phyloP scores from a whole-genome alignment of 2,797 vertebrate genomes.

The Sebastiscus tertius region DNA sequence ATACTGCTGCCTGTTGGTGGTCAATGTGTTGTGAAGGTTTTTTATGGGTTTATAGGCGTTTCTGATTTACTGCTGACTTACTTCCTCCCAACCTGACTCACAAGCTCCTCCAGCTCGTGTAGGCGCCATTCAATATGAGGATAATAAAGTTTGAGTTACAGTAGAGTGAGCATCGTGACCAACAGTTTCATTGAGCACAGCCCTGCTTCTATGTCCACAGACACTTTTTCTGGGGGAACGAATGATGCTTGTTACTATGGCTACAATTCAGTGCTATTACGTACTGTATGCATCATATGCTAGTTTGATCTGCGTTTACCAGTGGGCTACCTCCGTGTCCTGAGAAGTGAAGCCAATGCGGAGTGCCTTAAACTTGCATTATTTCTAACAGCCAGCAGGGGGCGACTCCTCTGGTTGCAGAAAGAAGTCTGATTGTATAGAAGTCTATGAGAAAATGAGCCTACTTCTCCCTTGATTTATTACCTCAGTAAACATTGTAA shows the following conservation, averaged over 20 bases:
- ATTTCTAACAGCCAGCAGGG: no score
- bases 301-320: not conserved
- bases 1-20: not conserved
- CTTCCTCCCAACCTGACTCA: conserved; percentile 28
- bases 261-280: not conserved
- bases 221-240: not conserved
- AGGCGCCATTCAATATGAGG: not conserved
- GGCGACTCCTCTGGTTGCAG: no score
- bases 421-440: no score
- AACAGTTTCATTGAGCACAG: no score
- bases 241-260: not conserved
- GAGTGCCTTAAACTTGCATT: no score
- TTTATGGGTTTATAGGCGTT: not conserved
- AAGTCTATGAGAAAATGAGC: no score
- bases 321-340: no score
- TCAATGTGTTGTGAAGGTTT: not conserved
- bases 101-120: not conserved
- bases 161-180: not conserved
- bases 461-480: no score
- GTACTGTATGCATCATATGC: not conserved
- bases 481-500: no score
- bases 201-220: not conserved
- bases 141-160: conserved; percentile 6
- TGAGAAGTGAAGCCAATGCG: no score
- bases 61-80: conserved; percentile 1